Conservation (phyloP, 2,113 vertebrate genomes). For the Gymnorhina tibicen region DNA sequence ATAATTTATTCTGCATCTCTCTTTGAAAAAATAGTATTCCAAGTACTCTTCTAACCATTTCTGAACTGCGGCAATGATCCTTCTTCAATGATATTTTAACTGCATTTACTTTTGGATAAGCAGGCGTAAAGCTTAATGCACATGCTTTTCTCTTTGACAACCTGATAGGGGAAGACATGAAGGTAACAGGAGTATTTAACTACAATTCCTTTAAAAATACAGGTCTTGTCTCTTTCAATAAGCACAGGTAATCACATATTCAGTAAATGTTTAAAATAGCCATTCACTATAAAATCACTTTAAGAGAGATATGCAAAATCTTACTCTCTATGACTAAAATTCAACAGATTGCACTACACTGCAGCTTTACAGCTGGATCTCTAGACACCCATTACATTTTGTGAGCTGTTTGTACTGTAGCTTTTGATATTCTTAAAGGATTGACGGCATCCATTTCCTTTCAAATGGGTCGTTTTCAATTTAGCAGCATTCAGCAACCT, state of each 20-base stretch:
- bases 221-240: constrained; percentile 1
- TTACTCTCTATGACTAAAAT: constrained; percentile 6
- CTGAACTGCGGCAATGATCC: background rate
- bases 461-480: constrained; percentile 69
- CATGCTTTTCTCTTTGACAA: background rate
- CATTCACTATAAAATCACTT: constrained; percentile 15
- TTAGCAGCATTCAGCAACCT: constrained; percentile 65
- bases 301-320: constrained; percentile 3
- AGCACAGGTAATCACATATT: background rate
- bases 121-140: background rate
- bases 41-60: background rate
- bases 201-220: background rate
- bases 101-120: background rate
- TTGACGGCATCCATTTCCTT: constrained; percentile 64
- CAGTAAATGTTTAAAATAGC: constrained; percentile 15
- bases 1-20: background rate
- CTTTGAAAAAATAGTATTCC: background rate
- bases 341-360: constrained; percentile 27
- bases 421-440: constrained; percentile 72
- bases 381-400: constrained; percentile 61
- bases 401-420: constrained; percentile 53
- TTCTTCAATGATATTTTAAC: background rate
- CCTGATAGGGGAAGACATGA: background rate
- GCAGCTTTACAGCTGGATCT: constrained; percentile 59
- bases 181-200: background rate